These are phyloP conservation scores for Thamnaconus septentrionalis DNA, from an alignment of 2,113 vertebrate species.

Conservation along the genomic window DNA sequence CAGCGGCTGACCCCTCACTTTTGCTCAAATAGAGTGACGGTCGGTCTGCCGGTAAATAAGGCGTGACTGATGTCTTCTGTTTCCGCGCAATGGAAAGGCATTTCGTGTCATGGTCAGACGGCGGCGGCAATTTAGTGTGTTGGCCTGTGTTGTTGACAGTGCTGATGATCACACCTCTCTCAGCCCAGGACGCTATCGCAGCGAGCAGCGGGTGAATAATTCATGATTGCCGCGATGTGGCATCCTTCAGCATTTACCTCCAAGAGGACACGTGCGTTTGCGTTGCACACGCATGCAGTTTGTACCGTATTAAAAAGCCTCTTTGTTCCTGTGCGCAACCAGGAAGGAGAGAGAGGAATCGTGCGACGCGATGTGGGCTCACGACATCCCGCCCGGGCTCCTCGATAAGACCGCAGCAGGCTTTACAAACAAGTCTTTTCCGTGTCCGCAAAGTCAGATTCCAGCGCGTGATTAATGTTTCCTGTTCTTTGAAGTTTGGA, in stretches of 20 bases:
- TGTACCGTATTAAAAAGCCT: background rate
- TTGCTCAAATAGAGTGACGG: no score
- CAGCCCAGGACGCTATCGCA: constrained; percentile 48
- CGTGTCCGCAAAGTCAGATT: constrained; percentile 47
- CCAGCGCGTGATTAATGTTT: constrained; percentile 50
- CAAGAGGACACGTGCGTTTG: constrained; percentile 13
- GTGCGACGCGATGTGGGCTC: background rate
- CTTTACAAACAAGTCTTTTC: constrained; percentile 37
- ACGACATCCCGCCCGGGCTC: constrained; percentile 21
- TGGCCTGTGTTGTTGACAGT: constrained; percentile 32
- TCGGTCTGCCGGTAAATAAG: no score
- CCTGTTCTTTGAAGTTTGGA: constrained; percentile 58
- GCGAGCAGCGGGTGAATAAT: constrained; percentile 57
- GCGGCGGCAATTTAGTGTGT: background rate
- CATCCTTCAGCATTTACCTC: constrained; percentile 30
- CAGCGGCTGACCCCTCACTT: no score
- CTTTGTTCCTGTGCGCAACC: constrained; percentile 5
- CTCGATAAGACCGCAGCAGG: constrained; percentile 14
- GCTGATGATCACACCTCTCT: constrained; percentile 47
- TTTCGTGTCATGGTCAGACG: background rate
- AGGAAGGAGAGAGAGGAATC: no score
- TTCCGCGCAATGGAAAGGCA: no score
- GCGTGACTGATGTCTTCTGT: no score
- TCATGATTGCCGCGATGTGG: constrained; percentile 47
- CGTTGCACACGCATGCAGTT: constrained; percentile 3